phyloP scores from a whole-genome alignment of 2,113 vertebrate species.

The Tyto alba region DNA sequence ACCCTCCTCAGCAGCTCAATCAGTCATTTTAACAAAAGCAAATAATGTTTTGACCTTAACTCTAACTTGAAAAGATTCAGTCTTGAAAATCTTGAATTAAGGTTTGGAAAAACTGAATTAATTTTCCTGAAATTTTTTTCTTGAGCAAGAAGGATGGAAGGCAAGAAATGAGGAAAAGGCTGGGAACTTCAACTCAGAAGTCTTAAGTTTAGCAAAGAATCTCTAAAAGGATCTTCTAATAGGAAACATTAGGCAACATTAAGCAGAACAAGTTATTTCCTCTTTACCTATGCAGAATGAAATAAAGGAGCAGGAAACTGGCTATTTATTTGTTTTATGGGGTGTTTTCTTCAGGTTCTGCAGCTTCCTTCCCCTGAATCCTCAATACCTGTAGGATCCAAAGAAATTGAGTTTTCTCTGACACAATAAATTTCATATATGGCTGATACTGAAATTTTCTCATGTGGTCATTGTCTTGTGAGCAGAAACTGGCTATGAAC shows the following conservation, averaged over 20 bases:
- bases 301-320: background rate
- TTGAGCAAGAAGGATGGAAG: background rate
- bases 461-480: background rate
- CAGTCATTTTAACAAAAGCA: background rate
- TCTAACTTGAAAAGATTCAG: background rate
- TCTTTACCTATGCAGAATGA: background rate
- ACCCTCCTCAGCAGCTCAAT: background rate
- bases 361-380: background rate
- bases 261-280: background rate
- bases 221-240: background rate
- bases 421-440: background rate
- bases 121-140: background rate
- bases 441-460: background rate
- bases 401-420: background rate
- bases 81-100: background rate
- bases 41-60: background rate
- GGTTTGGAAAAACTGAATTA: background rate
- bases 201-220: background rate
- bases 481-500: background rate
- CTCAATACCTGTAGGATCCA: background rate
- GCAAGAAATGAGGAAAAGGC: background rate
- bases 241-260: background rate
- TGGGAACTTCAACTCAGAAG: background rate
- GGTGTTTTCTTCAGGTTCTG: background rate
- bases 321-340: background rate